Conservation (phyloP, 1,140 invertebrate species). For the Lucilia cuprina region DNA sequence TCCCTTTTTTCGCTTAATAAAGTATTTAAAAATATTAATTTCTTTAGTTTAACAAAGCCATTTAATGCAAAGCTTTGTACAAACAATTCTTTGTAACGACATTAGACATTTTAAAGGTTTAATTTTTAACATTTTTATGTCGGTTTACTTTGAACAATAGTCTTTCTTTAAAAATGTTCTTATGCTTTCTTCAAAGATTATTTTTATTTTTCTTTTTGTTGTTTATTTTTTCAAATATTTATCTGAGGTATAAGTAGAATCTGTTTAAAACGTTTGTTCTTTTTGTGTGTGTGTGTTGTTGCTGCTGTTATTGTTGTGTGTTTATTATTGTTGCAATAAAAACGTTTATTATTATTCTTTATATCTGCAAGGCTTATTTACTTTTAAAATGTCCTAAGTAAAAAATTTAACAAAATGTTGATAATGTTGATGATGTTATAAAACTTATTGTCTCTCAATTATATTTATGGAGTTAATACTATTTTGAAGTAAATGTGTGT, state of each 20-base stretch:
- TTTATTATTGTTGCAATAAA: too few relatives aligned
- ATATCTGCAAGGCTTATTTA: too few relatives aligned
- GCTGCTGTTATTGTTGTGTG: too few relatives aligned
- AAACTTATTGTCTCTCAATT: too few relatives aligned
- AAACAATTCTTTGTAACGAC: neutral
- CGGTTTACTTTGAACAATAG: neutral
- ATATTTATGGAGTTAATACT: too few relatives aligned
- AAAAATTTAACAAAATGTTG: too few relatives aligned
- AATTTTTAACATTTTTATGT: neutral
- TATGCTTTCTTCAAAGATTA: neutral
- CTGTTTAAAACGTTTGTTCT: neutral
- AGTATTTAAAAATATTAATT: neutral
- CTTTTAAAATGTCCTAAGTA: too few relatives aligned
- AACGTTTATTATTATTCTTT: too few relatives aligned
- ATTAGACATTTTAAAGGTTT: neutral
- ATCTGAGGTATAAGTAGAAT: too few relatives aligned
- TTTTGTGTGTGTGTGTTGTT: neutral
- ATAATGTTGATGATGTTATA: too few relatives aligned
- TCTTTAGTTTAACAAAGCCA: neutral
- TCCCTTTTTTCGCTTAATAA: neutral
- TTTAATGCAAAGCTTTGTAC: neutral
- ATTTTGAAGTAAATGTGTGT: too few relatives aligned
- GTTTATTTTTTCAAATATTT: neutral
- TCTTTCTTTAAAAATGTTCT: neutral
- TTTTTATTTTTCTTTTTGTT: neutral